These are phyloP conservation scores for Tachypleus tridentatus DNA, from an alignment of 1,140 invertebrate species.

Conservation along the genomic window DNA sequence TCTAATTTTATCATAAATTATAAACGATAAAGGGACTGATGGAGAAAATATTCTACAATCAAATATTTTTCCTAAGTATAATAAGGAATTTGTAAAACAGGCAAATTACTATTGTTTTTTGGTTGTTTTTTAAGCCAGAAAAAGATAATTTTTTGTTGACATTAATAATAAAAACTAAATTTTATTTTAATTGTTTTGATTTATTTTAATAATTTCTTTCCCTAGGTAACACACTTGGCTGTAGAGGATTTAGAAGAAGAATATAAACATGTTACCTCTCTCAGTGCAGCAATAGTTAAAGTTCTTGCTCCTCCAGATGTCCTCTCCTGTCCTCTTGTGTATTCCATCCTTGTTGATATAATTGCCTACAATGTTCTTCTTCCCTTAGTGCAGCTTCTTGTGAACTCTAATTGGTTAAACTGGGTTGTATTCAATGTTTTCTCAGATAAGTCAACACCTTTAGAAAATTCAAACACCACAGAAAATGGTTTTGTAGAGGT, in stretches of 20 bases:
- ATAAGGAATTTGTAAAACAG: too few species aligned
- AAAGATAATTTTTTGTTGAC: too few species aligned
- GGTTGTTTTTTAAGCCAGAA: too few species aligned
- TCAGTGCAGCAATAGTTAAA: slow-evolving; percentile 24
- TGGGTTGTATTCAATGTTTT: slow-evolving; percentile 15
- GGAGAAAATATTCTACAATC: too few species aligned
- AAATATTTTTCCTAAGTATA: too few species aligned
- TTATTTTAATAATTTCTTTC: neutral
- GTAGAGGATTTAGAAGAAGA: slow-evolving; percentile 20
- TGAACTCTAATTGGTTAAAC: slow-evolving; percentile 25
- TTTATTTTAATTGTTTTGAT: too few species aligned
- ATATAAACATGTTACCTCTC: slow-evolving; percentile 22
- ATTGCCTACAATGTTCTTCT: slow-evolving; percentile 25
- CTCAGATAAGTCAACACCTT: neutral
- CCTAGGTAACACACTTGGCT: slow-evolving; percentile 22
- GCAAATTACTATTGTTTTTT: too few species aligned
- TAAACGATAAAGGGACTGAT: too few species aligned
- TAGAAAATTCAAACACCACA: too few species aligned
- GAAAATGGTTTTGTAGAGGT: too few species aligned
- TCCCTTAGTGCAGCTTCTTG: slow-evolving; percentile 24
- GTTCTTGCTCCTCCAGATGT: slow-evolving; percentile 23
- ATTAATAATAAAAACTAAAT: too few species aligned
- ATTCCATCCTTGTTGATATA: slow-evolving; percentile 23
- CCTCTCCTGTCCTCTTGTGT: slow-evolving; percentile 18
- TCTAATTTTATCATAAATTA: too few species aligned